Evolutionary conservation across 1,140 invertebrate genomes (phyloP).

Genomic region (Leptinotarsa defecta): DNA sequence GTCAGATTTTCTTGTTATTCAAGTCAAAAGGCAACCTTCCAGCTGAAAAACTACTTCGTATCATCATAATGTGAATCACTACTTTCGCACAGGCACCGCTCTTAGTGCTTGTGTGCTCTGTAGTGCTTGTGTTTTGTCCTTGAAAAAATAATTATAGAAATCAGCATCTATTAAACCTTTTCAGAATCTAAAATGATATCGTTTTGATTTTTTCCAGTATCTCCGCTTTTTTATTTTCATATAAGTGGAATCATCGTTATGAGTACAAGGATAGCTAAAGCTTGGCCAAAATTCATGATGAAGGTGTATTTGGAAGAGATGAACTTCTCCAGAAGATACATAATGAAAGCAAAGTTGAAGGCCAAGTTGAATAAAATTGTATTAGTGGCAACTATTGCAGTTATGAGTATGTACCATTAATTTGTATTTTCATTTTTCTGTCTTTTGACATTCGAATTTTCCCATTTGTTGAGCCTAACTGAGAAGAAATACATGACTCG

Average conservation of each 20-base stretch:
- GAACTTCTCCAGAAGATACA: neutral
- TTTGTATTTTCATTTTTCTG: neutral
- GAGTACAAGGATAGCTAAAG: neutral
- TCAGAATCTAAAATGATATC: neutral
- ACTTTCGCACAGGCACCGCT: too few relatives aligned
- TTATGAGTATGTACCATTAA: neutral
- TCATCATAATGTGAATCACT: too few relatives aligned
- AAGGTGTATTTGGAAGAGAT: neutral
- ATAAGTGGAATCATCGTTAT: constrained; percentile 3
- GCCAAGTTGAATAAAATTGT: neutral
- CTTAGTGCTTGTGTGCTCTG: too few relatives aligned
- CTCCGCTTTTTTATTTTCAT: constrained; percentile 18
- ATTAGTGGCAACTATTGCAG: neutral
- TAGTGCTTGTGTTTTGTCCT: too few relatives aligned
- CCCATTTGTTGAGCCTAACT: too few relatives aligned
- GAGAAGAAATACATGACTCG: too few relatives aligned
- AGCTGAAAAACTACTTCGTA: too few relatives aligned
- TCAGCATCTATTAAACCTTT: too few relatives aligned
- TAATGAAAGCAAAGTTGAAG: neutral
- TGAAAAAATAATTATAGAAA: too few relatives aligned
- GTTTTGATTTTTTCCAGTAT: constrained; percentile 4
- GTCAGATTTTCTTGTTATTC: too few relatives aligned
- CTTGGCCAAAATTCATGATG: constrained; percentile 4
- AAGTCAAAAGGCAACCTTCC: too few relatives aligned
- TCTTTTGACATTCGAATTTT: too few relatives aligned